These are phyloP conservation scores for Trichomalopsis sarcophagae DNA, from an alignment of 1,140 invertebrate species.

Conservation along the genomic window DNA sequence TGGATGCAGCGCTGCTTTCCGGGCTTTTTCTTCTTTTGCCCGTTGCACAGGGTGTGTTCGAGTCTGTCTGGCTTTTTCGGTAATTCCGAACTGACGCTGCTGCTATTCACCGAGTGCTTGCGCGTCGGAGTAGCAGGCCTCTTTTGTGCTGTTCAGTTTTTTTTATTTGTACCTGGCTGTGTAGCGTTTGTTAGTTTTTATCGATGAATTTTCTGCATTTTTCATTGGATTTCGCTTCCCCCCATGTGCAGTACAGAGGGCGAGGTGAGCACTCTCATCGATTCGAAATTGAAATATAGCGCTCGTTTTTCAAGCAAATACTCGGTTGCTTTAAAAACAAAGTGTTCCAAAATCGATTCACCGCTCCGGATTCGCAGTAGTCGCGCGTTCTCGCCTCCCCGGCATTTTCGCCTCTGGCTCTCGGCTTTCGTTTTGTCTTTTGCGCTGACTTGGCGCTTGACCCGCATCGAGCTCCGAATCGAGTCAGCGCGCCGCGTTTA, in stretches of 20 bases:
- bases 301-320: too few relatives aligned
- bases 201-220: background rate
- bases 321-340: background rate
- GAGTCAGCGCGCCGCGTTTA: slow-evolving; percentile 53
- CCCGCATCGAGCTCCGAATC: slow-evolving; percentile 62
- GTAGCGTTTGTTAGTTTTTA: background rate
- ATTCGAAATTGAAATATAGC: too few relatives aligned
- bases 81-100: background rate
- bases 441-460: slow-evolving; percentile 64
- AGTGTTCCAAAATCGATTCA: background rate
- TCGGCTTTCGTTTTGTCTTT: slow-evolving; percentile 53
- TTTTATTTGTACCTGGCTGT: background rate
- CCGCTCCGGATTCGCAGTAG: background rate
- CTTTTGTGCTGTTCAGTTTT: background rate
- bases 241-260: too few relatives aligned
- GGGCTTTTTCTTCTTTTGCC: background rate
- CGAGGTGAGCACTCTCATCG: too few relatives aligned
- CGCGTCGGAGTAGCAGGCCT: background rate
- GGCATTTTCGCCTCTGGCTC: background rate
- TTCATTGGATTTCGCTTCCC: too few relatives aligned
- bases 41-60: background rate
- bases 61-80: background rate
- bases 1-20: background rate
- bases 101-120: background rate
- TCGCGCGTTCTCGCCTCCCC: background rate